phyloP scores from a whole-genome alignment of 2,797 vertebrate genomes.

The Okamejei kenojei region DNA sequence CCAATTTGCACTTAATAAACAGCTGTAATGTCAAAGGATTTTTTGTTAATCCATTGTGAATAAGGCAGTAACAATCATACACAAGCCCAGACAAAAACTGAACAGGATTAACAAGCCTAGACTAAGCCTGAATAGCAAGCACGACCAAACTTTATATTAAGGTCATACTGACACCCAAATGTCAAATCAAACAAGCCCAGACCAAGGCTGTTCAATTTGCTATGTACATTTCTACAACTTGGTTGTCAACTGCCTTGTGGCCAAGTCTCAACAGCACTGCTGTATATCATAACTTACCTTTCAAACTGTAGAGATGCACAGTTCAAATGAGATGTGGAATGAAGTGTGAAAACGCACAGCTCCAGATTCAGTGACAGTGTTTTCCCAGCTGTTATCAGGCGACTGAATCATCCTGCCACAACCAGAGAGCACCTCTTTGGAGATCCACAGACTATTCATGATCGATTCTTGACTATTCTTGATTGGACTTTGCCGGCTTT shows the following conservation, averaged over 20 bases:
- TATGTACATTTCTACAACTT: too few relatives aligned
- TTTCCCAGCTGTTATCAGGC: too few relatives aligned
- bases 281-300: neutral
- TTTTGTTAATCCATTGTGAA: neutral
- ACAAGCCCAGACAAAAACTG: neutral
- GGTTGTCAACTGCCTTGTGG: neutral
- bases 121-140: neutral
- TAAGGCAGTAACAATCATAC: neutral
- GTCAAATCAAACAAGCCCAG: conserved; percentile 4
- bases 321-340: neutral
- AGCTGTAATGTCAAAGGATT: neutral
- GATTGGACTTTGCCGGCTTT: too few relatives aligned
- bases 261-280: too few relatives aligned
- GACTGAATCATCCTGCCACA: too few relatives aligned
- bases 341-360: too few relatives aligned
- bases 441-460: too few relatives aligned
- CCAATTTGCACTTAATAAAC: neutral
- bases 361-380: too few relatives aligned
- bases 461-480: too few relatives aligned
- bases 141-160: neutral
- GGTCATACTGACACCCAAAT: conserved; percentile 25
- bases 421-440: too few relatives aligned
- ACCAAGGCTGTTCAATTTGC: neutral
- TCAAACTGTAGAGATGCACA: neutral
- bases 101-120: neutral